Conservation (phyloP, 1,140 invertebrate genomes). For the Pachypsylla venusta region DNA sequence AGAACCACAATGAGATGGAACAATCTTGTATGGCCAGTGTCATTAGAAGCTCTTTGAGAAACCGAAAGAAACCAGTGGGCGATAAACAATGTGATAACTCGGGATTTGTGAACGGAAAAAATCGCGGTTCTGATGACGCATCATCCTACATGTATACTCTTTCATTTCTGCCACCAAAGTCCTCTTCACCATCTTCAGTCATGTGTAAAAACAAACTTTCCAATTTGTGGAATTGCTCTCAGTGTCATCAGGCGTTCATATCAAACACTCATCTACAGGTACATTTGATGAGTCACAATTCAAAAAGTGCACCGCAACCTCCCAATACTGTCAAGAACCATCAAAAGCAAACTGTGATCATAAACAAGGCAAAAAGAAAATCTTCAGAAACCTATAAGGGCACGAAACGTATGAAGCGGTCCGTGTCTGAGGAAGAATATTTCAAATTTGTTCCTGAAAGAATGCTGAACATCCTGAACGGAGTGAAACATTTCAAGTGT, state of each 20-base stretch:
- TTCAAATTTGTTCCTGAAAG: neutral
- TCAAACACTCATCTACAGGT: neutral
- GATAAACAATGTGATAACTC: neutral
- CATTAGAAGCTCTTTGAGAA: neutral
- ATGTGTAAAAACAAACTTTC: neutral
- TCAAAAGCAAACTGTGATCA: neutral
- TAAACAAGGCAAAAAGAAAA: conserved; percentile 6
- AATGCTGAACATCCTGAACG: neutral
- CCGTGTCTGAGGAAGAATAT: neutral
- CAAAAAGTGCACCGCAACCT: neutral
- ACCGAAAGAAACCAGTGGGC: neutral
- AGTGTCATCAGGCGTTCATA: neutral
- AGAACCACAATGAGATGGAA: neutral
- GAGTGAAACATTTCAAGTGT: conserved; percentile 1
- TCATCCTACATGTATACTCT: no score
- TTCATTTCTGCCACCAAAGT: no score
- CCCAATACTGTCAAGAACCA: no score
- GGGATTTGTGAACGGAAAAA: neutral
- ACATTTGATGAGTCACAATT: neutral
- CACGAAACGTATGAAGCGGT: neutral
- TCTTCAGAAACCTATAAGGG: neutral
- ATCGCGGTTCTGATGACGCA: neutral
- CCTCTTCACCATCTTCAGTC: no score
- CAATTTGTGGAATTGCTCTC: neutral
- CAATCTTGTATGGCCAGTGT: neutral